Base-by-base conservation (phyloP, 2,797 vertebrate species). In the Girardinus metallicus region DNA sequence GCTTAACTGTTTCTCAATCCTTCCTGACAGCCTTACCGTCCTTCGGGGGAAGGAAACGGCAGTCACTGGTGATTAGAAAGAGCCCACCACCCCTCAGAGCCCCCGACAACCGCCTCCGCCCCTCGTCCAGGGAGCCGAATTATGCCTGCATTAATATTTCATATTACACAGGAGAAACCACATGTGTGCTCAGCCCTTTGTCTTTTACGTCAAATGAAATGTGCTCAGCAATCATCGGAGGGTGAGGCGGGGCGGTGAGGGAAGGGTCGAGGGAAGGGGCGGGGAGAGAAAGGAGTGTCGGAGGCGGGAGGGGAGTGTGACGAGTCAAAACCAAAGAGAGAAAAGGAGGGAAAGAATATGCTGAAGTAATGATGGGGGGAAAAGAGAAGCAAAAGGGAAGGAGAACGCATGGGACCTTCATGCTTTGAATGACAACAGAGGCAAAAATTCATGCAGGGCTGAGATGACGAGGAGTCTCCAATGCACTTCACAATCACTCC, bases 61-160 rank as follows among this genome's bases (percentile, higher is more conserved):
- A 94, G 92, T 91, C 94, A 93, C 90, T 92, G 91, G 91, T 94
- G 94, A 94, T 93, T 94, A 92, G 80, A 73, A 88, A 87, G 81
- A 86, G 88, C 86, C 85, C 85, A 29, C 87, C 80, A 0, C 78
- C 84, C 80, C 89, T n/a, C 16, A 2, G 79, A 2, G 73, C 83
- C 80, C 91, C 66, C 11, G 5, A n/a, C 66, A 41, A 3, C 26
- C 86, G 75, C 89, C 78, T 46, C 76, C 79, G 8, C 70, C 87
- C 85, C 78, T 85, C 91, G 91, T 84, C 92, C 90, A 88, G 89
- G 88, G 93, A 94, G 92, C 88, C 88, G 95, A 95, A 96, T 95
- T 94, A 96, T 95, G 94, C 94, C 90, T 36, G 78, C 94, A 95
- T 96, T 96, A 96, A 96, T 96, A 95, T 96, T 96, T 96, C 95